Base-by-base conservation (phyloP, 2,797 vertebrate species). In the Coregonus sp. region DNA sequence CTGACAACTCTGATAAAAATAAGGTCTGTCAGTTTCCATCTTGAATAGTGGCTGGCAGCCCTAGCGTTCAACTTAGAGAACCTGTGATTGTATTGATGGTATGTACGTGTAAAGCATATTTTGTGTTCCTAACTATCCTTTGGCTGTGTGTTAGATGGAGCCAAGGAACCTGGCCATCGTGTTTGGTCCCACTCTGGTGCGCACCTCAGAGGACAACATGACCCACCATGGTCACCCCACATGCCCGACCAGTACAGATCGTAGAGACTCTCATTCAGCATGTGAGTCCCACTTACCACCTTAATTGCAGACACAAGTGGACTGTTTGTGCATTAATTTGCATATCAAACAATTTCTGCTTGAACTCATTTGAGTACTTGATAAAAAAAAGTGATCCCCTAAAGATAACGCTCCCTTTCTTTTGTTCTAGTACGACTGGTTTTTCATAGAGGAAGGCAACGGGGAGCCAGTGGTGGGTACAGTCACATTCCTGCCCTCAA, bases 191-290 rank as follows among this genome's bases (percentile, higher is more conserved):
- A 99, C 98, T 1, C 95, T 99, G 40, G 97, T 99, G 82, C 95
- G 97, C 47, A 96, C 96, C 40, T 98, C 98, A 0, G 97, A 99
- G 86, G 97, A 99, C 93, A 99, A 99, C 91, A 99, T 99, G 97
- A 98, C 97, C 4, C 96, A 98, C n/a, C 86, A 99, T 99, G 98
- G 98, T 99, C 82, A 99, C n/a, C 97, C 0, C 98, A 99, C 86
- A 99, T 99, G 98, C 98, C 97, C 0, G 98, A 99, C 90, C 98
- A 99, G 86, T 99, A 98, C 91, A 95, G 94, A 99, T 99, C 14
- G 98, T 99, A 77, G 98, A 99, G 93, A 98, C 97, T 0, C 97
- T 99, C 63, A 99, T 99, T 85, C 97, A 98, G 87, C 96, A 98
- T 29, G 97, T 98, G 92, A 97, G 97, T 6, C 65, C 31, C 65